Base-by-base conservation (phyloP, 1,140 invertebrate species). In the Drosophila tropicalis region DNA sequence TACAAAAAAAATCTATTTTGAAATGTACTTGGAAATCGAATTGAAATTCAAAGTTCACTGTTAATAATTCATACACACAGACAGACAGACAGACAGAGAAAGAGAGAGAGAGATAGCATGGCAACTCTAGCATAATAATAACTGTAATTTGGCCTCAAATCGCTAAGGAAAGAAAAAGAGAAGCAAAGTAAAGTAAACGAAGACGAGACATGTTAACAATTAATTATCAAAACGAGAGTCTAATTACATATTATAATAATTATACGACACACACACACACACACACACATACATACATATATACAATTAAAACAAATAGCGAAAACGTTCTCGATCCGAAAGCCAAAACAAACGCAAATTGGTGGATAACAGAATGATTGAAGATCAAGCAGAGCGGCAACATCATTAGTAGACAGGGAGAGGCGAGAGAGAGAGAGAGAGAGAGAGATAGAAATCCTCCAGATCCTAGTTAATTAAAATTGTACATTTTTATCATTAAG, bases 401-500 rank as follows among this genome's bases (percentile, higher is more conserved):
- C 54, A 76, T 40, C 12, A 51, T 4, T 51, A 22, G 15, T 19
- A 17, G 44, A 64, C 44, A 15, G 65, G 57, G 65, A 56, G 62
- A 69, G 61, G 29, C 7, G 34, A 47, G 5, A 56, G 15, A 54
- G 47, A 29, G 69, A 62, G 60, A 80, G 55, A 25, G 36, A 66
- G 57, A 75, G 62, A 36, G 51, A 60, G 66, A 61, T 54, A 70
- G 67, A 36, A 29, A 29, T 29, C 29, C 29, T 62, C 74, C 67
- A 84, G 81, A 87, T 81, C 84, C 85, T 89, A 89, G 84, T 84
- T 89, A 89, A 89, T 85, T 81, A 89, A 51, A 87, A 89, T 90
- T 89, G 84, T 89, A 90, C 64, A 89, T 89, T 89, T 89, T 70
- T 82, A 89, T 89, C 84, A 89, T 78, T 90, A 76, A 89, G 68